phyloP scores from a whole-genome alignment of 2,888 invertebrate genomes.

The Cryptocheilus praepositus region DNA sequence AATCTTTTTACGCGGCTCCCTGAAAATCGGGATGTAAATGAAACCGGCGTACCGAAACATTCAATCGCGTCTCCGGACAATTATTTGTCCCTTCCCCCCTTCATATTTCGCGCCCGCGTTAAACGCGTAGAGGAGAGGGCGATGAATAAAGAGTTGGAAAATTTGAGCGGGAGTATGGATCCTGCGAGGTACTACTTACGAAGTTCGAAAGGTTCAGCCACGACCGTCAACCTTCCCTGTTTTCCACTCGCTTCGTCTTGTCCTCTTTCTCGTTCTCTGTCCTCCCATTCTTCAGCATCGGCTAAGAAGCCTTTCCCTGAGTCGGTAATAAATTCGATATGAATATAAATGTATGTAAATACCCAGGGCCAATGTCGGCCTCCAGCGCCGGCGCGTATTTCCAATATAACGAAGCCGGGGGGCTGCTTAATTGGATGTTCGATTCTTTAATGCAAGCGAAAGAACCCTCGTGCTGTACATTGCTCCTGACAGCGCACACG shows the following conservation, averaged over 20 bases:
- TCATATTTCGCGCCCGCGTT: background rate
- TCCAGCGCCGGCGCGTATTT: slow-evolving; percentile 11
- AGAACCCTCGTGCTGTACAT: background rate
- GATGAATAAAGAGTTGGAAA: too few relatives aligned
- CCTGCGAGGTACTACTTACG: background rate
- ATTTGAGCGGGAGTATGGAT: too few relatives aligned
- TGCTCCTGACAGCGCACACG: too few relatives aligned
- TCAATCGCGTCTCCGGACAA: background rate
- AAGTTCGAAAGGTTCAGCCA: background rate
- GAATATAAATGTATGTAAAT: slow-evolving; percentile 32
- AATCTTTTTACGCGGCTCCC: too few relatives aligned
- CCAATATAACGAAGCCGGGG: slow-evolving; percentile 23
- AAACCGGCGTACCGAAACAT: background rate
- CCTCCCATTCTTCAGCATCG: background rate
- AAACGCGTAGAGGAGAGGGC: background rate
- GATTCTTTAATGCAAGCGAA: slow-evolving; percentile 10
- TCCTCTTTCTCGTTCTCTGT: too few relatives aligned
- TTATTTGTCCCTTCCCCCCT: background rate
- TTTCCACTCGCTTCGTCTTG: too few relatives aligned
- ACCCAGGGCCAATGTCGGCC: slow-evolving; percentile 3
- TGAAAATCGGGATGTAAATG: too few relatives aligned
- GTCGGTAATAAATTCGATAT: slow-evolving; percentile 17
- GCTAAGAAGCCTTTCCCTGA: background rate
- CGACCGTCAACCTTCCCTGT: background rate
- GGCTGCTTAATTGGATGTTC: slow-evolving; percentile 24